Conservation (phyloP, 2,113 vertebrate species). For the Pluvianellus socialis region DNA sequence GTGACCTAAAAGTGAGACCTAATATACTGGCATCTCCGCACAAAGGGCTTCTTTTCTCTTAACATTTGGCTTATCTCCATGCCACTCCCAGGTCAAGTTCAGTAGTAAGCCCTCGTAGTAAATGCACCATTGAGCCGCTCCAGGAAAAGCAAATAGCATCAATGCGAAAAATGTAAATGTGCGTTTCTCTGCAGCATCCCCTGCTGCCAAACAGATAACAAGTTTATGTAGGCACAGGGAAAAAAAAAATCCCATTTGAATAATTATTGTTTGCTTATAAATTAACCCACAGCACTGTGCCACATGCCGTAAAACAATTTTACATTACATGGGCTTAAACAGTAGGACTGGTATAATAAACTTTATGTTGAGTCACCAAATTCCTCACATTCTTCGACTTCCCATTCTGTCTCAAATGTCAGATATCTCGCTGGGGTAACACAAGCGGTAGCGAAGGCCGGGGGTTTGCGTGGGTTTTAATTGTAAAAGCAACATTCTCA, state of each 20-base stretch:
- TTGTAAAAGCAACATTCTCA: slow-evolving; percentile 56
- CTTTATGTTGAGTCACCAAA: slow-evolving; percentile 83
- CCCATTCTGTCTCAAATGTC: slow-evolving; percentile 80
- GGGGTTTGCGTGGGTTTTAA: slow-evolving; percentile 54
- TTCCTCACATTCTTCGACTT: slow-evolving; percentile 84
- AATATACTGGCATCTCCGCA: background rate
- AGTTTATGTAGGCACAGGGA: slow-evolving; percentile 47
- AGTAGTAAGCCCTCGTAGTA: background rate
- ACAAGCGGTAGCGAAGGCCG: slow-evolving; percentile 21
- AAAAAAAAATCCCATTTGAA: slow-evolving; percentile 33
- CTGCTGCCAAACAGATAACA: slow-evolving; percentile 52
- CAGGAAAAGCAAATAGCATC: slow-evolving; percentile 24
- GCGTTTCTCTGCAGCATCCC: slow-evolving; percentile 24
- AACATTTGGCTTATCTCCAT: slow-evolving; percentile 67
- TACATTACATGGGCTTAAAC: slow-evolving; percentile 35
- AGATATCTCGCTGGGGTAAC: slow-evolving; percentile 65
- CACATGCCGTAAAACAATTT: slow-evolving; percentile 65
- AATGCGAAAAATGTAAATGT: slow-evolving; percentile 25
- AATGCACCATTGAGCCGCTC: slow-evolving; percentile 46
- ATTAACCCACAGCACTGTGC: slow-evolving; percentile 60
- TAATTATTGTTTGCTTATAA: slow-evolving; percentile 73
- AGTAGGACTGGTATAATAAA: slow-evolving; percentile 62
- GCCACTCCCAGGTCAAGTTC: slow-evolving; percentile 57
- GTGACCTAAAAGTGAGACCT: slow-evolving; percentile 63
- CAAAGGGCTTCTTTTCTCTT: slow-evolving; percentile 61